Conservation (phyloP, 1,140 invertebrate genomes). For the Drosophila arizonae region DNA sequence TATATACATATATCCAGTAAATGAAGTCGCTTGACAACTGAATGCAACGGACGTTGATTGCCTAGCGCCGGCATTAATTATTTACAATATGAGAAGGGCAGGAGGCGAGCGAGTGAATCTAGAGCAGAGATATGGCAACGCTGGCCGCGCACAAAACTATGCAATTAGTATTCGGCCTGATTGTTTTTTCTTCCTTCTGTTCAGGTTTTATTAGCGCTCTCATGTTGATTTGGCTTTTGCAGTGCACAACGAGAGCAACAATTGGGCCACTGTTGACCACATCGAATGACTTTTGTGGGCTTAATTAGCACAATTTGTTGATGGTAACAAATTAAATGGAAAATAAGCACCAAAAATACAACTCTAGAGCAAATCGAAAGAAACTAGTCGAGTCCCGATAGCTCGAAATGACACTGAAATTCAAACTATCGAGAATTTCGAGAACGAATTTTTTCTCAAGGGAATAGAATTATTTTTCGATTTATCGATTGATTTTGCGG, state of each 20-base stretch:
- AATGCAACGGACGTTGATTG: slow-evolving; percentile 75
- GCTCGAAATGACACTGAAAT: no score
- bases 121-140: slow-evolving; percentile 26
- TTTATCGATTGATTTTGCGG: no score
- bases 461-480: no score
- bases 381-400: no score
- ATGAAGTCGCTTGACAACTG: slow-evolving; percentile 74
- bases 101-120: not conserved
- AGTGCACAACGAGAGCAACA: no score
- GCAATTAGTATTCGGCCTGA: slow-evolving; percentile 69
- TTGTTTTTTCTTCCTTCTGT: slow-evolving; percentile 33
- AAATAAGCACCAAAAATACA: not conserved
- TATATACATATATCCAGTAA: slow-evolving; percentile 33
- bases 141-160: slow-evolving; percentile 56
- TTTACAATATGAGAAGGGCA: slow-evolving; percentile 51
- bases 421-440: no score
- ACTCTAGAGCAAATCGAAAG: no score
- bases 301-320: slow-evolving; percentile 20
- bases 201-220: slow-evolving; percentile 9
- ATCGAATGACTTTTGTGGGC: slow-evolving; percentile 19
- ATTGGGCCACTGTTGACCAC: slow-evolving; percentile 29
- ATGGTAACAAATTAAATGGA: not conserved
- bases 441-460: no score
- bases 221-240: slow-evolving; percentile 39
- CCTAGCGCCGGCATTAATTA: slow-evolving; percentile 70